phyloP scores from a whole-genome alignment of 2,888 invertebrate genomes.

The Trileptium ribeirensis region DNA sequence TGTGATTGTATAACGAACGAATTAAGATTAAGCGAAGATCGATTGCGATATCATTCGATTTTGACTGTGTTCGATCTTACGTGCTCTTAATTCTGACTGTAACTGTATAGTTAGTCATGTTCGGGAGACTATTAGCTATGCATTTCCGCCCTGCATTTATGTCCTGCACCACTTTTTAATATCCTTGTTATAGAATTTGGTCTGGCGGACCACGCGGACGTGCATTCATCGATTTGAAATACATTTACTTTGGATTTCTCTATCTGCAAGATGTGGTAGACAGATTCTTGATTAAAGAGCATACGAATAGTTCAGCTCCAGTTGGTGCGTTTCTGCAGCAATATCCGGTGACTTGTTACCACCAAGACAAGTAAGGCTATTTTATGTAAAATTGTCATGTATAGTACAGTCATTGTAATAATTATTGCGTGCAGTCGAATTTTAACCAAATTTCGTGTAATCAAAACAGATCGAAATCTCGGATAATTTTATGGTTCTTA shows the following conservation, averaged over 20 bases:
- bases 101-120: too few relatives aligned
- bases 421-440: too few relatives aligned
- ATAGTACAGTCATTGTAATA: not conserved
- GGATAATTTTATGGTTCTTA: too few relatives aligned
- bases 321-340: constrained; percentile 65
- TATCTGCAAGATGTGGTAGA: constrained; percentile 77
- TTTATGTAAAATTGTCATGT: not conserved
- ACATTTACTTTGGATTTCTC: constrained; percentile 67
- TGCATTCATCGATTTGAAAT: constrained; percentile 57
- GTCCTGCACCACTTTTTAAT: not conserved
- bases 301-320: constrained; percentile 22
- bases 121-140: too few relatives aligned
- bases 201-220: constrained; percentile 13
- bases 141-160: constrained; percentile 36
- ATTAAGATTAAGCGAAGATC: too few relatives aligned
- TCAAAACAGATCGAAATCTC: too few relatives aligned
- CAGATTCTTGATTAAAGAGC: constrained; percentile 63
- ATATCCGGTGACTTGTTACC: constrained; percentile 61
- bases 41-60: too few relatives aligned
- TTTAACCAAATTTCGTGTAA: too few relatives aligned
- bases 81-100: too few relatives aligned
- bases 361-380: constrained; percentile 64
- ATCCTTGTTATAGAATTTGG: constrained; percentile 20
- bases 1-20: too few relatives aligned
- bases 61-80: too few relatives aligned